phyloP scores from a whole-genome alignment of 2,113 vertebrate genomes.

The Phrynosoma platyrhinos region DNA sequence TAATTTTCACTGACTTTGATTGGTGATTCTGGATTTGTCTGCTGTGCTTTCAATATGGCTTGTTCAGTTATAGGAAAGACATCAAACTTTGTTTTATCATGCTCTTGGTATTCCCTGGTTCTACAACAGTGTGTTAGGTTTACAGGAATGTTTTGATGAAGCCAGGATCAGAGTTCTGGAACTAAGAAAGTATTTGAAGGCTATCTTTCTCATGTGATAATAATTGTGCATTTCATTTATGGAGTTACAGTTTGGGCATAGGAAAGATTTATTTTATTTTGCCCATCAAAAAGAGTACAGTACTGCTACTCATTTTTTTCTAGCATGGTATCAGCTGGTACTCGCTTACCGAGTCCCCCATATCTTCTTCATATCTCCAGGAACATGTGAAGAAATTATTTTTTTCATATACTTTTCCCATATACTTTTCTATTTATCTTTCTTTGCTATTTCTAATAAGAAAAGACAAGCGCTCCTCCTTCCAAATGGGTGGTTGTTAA shows the following conservation, averaged over 20 bases:
- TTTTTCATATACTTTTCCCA: neutral
- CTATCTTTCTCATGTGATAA: neutral
- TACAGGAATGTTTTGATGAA: conserved; percentile 10
- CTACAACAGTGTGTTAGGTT: neutral
- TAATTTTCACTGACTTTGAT: neutral
- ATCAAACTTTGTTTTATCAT: neutral
- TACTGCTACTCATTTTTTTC: conserved; percentile 31
- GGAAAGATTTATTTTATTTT: conserved; percentile 32
- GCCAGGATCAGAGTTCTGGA: conserved; percentile 18
- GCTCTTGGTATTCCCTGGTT: neutral
- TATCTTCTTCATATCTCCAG: neutral
- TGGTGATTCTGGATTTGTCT: conserved; percentile 45
- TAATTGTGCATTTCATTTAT: neutral
- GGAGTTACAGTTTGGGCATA: neutral
- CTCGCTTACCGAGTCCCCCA: neutral
- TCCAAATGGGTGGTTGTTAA: neutral
- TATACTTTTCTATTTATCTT: neutral
- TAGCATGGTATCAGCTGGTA: neutral
- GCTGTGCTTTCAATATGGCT: neutral
- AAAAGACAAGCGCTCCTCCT: neutral
- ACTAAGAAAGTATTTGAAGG: neutral
- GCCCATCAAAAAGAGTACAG: conserved; percentile 2
- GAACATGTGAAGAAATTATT: neutral
- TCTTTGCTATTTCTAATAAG: neutral
- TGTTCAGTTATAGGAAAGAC: neutral